Conservation (phyloP, 2,113 vertebrate genomes). For the Corapipo altera region DNA sequence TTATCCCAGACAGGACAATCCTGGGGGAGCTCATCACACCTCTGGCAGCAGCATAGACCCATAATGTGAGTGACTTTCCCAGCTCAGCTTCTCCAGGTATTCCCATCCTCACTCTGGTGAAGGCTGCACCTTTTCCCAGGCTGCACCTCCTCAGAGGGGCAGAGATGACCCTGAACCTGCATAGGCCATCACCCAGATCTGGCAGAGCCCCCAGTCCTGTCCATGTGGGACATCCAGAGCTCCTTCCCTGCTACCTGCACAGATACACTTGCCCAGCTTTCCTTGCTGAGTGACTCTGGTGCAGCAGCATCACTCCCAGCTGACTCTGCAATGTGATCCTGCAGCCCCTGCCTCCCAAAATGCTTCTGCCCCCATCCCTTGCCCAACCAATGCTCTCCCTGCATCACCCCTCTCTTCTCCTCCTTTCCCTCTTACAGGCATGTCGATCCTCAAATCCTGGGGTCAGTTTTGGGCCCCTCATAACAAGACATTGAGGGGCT, state of each 20-base stretch:
- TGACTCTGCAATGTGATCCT: accelerated
- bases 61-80: not conserved
- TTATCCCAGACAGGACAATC: not conserved
- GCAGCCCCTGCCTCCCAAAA: not conserved
- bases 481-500: not conserved
- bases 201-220: not conserved
- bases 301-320: not conserved
- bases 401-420: not conserved
- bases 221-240: accelerated
- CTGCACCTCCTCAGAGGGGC: not conserved
- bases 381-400: not conserved
- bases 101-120: not conserved
- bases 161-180: not conserved
- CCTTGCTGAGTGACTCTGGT: not conserved
- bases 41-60: not conserved
- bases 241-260: not conserved
- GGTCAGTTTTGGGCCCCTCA: not conserved
- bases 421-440: not conserved
- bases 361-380: not conserved
- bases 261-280: not conserved
- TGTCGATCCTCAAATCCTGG: not conserved
- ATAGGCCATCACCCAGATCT: not conserved
- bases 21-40: not conserved
- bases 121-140: not conserved
- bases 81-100: not conserved